phyloP scores from a whole-genome alignment of 2,888 invertebrate species.

The Eupelmus urozonus region DNA sequence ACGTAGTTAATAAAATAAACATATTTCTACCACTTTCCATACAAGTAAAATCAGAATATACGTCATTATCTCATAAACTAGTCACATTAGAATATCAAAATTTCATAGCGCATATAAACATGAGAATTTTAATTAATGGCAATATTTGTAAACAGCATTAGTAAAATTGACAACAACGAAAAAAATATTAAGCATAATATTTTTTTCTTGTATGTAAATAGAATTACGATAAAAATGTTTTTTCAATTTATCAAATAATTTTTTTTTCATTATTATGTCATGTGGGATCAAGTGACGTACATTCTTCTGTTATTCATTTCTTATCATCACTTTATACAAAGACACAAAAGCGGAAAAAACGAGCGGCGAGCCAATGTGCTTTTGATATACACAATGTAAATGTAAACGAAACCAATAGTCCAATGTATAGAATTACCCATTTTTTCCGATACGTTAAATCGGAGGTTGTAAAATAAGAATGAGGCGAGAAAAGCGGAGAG shows the following conservation, averaged over 20 bases:
- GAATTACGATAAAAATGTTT: too few relatives aligned
- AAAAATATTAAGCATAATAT: too few relatives aligned
- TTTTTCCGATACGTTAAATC: conserved; percentile 48
- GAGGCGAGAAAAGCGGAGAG: conserved; percentile 25
- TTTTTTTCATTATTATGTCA: background rate
- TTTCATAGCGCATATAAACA: too few relatives aligned
- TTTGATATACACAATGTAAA: conserved; percentile 56
- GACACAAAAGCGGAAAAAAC: conserved; percentile 22
- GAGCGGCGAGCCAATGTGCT: conserved; percentile 38
- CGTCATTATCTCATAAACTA: conserved; percentile 24
- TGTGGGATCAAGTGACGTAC: conserved; percentile 10
- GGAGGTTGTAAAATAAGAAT: conserved; percentile 55
- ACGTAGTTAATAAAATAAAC: background rate
- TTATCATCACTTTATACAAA: conserved; percentile 31
- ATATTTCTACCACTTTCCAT: conserved; percentile 6
- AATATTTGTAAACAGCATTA: too few relatives aligned
- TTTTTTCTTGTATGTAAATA: too few relatives aligned
- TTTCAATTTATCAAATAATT: background rate
- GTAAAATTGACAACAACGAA: too few relatives aligned
- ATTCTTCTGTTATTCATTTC: conserved; percentile 37
- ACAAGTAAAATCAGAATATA: conserved; percentile 26
- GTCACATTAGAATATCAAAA: too few relatives aligned
- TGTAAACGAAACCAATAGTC: conserved; percentile 52
- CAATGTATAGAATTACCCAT: conserved; percentile 46
- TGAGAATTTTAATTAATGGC: too few relatives aligned